phyloP scores from a whole-genome alignment of 2,888 invertebrate genomes.

The Crepidodera aurea region DNA sequence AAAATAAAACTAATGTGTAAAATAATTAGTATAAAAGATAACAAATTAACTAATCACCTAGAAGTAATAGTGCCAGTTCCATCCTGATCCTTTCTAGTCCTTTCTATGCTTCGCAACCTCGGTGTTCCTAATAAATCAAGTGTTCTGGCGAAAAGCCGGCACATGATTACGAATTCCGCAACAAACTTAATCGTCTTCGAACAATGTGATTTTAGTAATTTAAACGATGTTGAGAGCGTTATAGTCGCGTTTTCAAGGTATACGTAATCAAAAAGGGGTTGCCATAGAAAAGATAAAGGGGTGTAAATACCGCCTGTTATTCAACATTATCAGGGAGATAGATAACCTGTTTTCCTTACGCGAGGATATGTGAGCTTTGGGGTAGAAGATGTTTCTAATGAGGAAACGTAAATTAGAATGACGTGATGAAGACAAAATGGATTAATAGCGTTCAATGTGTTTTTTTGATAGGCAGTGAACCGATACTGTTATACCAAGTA shows the following conservation, averaged over 20 bases:
- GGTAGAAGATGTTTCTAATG: neutral
- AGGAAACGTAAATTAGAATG: no score
- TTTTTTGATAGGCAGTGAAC: no score
- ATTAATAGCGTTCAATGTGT: no score
- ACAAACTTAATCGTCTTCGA: slow-evolving; percentile 30
- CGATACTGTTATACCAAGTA: no score
- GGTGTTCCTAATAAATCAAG: slow-evolving; percentile 7
- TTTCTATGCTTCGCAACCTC: neutral
- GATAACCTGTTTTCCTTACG: neutral
- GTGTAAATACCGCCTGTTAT: slow-evolving; percentile 1
- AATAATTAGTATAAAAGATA: no score
- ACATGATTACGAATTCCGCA: slow-evolving; percentile 37
- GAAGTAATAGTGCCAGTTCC: no score
- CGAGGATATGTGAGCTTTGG: neutral
- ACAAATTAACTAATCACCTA: no score
- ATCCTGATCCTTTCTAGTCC: neutral
- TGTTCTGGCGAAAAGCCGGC: slow-evolving; percentile 6
- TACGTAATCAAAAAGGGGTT: slow-evolving; percentile 4
- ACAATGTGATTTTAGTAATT: slow-evolving; percentile 35
- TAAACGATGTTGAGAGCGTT: slow-evolving; percentile 19
- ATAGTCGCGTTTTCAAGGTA: slow-evolving; percentile 6
- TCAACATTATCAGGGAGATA: neutral
- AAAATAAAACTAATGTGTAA: no score
- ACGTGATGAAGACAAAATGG: no score
- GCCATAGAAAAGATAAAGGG: slow-evolving; percentile 1